Percentiles rank a stretch among this genome's conserved stretches.
Conservation (phyloP, 2,797 vertebrate species). For the Sebastes oblongus region DNA sequence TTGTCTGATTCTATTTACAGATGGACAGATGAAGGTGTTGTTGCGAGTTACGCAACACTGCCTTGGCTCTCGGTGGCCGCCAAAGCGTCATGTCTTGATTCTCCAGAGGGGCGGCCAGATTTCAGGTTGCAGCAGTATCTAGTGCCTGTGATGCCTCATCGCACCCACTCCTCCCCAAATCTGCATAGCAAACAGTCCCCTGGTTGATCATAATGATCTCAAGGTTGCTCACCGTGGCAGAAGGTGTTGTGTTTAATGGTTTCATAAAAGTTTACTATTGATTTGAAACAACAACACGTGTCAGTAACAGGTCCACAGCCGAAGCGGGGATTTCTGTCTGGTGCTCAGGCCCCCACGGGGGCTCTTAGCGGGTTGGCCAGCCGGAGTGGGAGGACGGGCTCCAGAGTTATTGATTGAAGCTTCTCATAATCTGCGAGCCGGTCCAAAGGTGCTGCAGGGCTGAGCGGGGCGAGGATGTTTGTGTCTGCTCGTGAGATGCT, state of each 20-base stretch:
- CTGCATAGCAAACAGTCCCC: conserved; percentile 2
- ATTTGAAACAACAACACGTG: conserved; percentile 5
- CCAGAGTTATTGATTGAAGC: conserved; percentile 61
- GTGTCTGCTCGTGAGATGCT: conserved; percentile 23
- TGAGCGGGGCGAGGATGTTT: conserved; percentile 21
- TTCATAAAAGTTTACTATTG: conserved; percentile 9
- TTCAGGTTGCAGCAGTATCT: conserved; percentile 71
- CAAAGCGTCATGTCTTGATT: conserved; percentile 12
- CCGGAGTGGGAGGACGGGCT: conserved; percentile 44
- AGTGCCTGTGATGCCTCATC: conserved; percentile 57
- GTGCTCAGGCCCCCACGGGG: conserved; percentile 18
- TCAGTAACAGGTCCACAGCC: conserved; percentile 5
- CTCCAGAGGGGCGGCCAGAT: conserved; percentile 24
- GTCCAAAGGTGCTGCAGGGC: conserved; percentile 49
- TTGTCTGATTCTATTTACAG: conserved; percentile 32
- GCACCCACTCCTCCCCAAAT: conserved; percentile 20
- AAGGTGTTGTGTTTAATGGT: conserved; percentile 1
- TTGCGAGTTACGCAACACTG: conserved; percentile 1
- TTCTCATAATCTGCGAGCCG: conserved; percentile 59
- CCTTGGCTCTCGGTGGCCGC: conserved; percentile 4
- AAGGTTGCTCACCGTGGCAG: neutral
- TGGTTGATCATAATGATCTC: neutral
- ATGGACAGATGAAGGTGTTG: conserved; percentile 25
- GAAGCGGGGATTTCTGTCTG: neutral
- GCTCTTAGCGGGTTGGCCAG: conserved; percentile 40